These are phyloP conservation scores for Oreochromis grahami DNA, from an alignment of 2,797 vertebrate genomes.

Conservation along the genomic window DNA sequence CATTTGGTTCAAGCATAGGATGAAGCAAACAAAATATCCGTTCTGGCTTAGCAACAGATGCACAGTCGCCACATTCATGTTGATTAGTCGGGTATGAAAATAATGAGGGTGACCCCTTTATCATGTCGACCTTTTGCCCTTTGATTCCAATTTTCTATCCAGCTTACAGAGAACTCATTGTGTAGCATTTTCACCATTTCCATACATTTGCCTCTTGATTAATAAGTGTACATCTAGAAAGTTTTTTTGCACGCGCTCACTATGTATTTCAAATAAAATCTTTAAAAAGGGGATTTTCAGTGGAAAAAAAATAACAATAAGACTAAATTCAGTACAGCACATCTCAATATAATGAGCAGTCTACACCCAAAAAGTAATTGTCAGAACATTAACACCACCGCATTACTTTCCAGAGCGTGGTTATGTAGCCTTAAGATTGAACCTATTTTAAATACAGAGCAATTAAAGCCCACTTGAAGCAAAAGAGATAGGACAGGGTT, in stretches of 20 bases:
- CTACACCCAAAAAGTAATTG: not conserved
- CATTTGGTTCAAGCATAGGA: not conserved
- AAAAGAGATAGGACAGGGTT: not conserved
- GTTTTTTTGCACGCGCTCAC: not conserved
- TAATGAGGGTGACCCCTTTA: slow-evolving; percentile 56
- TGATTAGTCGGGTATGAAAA: slow-evolving; percentile 74
- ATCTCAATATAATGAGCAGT: not conserved
- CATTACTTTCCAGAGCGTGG: not conserved
- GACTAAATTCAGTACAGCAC: not conserved
- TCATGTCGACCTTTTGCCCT: slow-evolving; percentile 11
- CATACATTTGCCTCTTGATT: not conserved
- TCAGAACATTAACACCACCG: not conserved
- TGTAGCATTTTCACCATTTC: not conserved
- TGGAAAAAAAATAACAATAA: not conserved
- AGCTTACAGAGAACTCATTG: not conserved
- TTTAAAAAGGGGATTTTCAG: not conserved
- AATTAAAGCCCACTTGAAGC: slow-evolving; percentile 8
- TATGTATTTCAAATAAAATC: not conserved
- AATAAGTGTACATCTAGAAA: not conserved
- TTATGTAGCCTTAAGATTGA: not conserved
- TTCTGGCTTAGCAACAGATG: slow-evolving; percentile 24
- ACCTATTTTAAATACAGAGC: not conserved
- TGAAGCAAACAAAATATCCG: not conserved
- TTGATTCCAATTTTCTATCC: not conserved
- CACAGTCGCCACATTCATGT: slow-evolving; percentile 51